Conservation (phyloP, 2,113 vertebrate genomes). For the Sturnira hondurensis region DNA sequence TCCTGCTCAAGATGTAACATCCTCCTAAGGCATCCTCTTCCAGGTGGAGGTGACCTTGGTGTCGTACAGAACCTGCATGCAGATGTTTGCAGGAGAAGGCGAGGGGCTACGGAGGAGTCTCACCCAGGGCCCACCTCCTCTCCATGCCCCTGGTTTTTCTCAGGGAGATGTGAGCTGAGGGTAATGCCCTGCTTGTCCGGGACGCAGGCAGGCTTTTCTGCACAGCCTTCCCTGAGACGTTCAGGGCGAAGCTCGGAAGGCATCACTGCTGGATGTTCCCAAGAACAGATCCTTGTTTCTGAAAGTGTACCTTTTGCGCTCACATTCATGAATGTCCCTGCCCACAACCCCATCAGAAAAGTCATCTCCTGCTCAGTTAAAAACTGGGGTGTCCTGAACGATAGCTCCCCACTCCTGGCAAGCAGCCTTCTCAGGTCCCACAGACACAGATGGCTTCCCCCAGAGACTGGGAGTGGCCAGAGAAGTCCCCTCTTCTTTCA, state of each 20-base stretch:
- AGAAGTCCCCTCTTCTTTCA: constrained; percentile 31
- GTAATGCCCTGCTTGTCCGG: not conserved
- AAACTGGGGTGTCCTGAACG: not conserved
- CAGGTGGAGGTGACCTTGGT: not conserved
- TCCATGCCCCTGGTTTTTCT: not conserved
- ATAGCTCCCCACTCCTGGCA: not conserved
- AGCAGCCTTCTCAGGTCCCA: not conserved
- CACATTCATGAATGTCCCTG: not conserved
- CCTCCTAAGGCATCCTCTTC: not conserved
- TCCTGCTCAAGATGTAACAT: not conserved
- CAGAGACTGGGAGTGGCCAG: constrained; percentile 32
- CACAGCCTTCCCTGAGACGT: not conserved
- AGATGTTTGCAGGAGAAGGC: not conserved
- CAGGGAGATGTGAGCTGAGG: not conserved
- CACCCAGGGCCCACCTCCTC: not conserved
- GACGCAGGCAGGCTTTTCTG: not conserved
- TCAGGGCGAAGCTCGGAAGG: not conserved
- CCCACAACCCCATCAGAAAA: not conserved
- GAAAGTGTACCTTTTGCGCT: constrained; percentile 15
- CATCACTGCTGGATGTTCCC: not conserved
- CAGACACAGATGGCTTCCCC: not conserved
- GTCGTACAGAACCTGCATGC: not conserved
- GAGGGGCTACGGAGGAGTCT: not conserved
- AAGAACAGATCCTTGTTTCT: not conserved
- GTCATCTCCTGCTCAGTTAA: constrained; percentile 43